Conservation (phyloP, 2,888 invertebrate species). For the Listrodromus nycthemerus region DNA sequence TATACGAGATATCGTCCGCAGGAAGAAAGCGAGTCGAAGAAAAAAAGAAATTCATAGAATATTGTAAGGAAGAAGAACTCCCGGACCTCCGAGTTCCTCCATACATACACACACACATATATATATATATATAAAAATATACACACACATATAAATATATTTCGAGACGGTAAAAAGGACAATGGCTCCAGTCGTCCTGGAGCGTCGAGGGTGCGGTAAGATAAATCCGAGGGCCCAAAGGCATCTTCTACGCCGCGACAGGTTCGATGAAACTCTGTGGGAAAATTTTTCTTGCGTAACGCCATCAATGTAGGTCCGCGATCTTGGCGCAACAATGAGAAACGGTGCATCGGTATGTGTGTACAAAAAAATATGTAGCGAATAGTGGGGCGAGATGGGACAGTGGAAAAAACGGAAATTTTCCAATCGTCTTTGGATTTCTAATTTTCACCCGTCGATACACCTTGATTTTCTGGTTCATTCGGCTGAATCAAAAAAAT, state of each 20-base stretch:
- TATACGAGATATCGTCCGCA: constrained; percentile 38
- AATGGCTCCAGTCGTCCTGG: constrained; percentile 64
- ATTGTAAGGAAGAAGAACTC: constrained; percentile 5
- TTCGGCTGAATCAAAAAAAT: too few relatives aligned
- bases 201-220: constrained; percentile 56
- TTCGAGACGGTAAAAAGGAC: constrained; percentile 55
- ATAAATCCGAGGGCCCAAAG: constrained; percentile 33
- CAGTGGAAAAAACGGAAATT: too few relatives aligned
- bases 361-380: constrained; percentile 6
- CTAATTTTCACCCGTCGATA: too few relatives aligned
- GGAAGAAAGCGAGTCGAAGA: constrained; percentile 8
- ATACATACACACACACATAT: constrained; percentile 6
- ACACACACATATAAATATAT: neutral
- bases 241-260: constrained; percentile 54
- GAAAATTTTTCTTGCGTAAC: constrained; percentile 73
- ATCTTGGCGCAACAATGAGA: constrained; percentile 66
- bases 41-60: constrained; percentile 39
- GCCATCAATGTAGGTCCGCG: constrained; percentile 65
- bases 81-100: constrained; percentile 19
- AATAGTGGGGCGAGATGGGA: too few relatives aligned
- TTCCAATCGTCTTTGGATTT: too few relatives aligned
- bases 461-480: too few relatives aligned
- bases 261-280: constrained; percentile 75
- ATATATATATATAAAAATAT: too few relatives aligned
- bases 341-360: constrained; percentile 26